Base-by-base conservation (phyloP, 2,113 vertebrate species). In the Rhineura floridana region DNA sequence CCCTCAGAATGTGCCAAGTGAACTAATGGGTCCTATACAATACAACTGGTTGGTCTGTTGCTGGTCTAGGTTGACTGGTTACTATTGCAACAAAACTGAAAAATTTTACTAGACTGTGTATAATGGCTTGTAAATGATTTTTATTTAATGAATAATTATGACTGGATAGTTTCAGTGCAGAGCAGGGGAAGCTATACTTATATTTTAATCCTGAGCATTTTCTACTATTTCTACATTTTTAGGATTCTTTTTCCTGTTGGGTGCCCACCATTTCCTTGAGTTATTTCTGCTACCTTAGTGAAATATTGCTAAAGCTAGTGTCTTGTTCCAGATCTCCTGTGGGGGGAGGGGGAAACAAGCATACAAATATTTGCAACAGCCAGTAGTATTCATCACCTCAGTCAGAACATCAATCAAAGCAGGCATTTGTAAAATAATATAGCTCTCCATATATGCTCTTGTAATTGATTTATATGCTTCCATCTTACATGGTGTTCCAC, bases 401-500 rank as follows among this genome's bases (percentile, higher is more conserved):
- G 76, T 30, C 77, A 69, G 76, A 79, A 69, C 63, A 87, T 80
- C 76, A 87, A 42, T 87, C 76, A 79, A 69, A 12, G 13, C 62
- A 69, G 63, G 75, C 62, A 79, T 69, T 87, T 87, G 85, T 80
- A 87, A 87, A 87, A 87, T 79, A 69, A 79, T 80, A 87, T 80
- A 87, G 69, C 86, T 81, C n/a, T 81, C 78, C 79, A 48, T 48
- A 81, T 73, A 62, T 81, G 79, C 52, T 50, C 39, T 87, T 62
- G 39, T 87, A 48, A 81, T 73, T 81, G 78, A 81, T 87, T 75
- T 62, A 81, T 87, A 73, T 36, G 67, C 79, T 73, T 87, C 67
- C 78, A 73, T 81, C 75, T 78, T 23, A 15, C 86, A 87, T 25
- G 78, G 77, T 46, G 30, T 46, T 81, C 67, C 46, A 42, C 30